Percentiles rank a stretch among this genome's conserved stretches.
Evolutionary conservation across 2,113 vertebrate species (phyloP).

Genomic region (Raphicerus campestris): DNA sequence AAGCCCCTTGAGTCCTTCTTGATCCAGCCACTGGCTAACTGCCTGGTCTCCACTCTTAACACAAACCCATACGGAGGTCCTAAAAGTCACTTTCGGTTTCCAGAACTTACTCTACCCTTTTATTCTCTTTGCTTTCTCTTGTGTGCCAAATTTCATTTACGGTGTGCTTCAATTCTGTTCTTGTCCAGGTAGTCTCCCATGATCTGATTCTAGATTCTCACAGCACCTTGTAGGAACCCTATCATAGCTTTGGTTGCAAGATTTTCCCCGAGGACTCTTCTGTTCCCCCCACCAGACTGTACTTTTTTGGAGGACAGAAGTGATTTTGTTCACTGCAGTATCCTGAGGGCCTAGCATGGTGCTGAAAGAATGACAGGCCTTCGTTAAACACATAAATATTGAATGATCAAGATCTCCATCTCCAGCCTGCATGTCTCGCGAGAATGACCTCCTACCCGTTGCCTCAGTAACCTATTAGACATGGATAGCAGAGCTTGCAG

Average conservation of each 20-base stretch:
- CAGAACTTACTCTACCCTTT: background rate
- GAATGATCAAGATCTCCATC: background rate
- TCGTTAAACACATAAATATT: background rate
- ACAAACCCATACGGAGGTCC: background rate
- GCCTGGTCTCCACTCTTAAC: background rate
- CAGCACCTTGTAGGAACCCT: background rate
- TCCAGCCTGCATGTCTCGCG: background rate
- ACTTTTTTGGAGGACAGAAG: background rate
- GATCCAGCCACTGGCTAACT: background rate
- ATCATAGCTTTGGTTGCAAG: background rate
- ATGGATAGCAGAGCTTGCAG: background rate
- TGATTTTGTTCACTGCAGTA: background rate
- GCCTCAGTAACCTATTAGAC: constrained; percentile 1
- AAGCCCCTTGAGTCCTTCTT: background rate
- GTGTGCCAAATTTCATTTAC: background rate
- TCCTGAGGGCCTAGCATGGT: background rate
- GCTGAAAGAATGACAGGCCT: background rate
- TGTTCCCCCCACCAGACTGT: background rate
- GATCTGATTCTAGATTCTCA: background rate
- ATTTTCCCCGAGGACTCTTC: background rate
- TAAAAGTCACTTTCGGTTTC: background rate
- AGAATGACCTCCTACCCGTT: background rate
- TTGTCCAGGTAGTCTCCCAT: background rate
- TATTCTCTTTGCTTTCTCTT: too few species aligned
- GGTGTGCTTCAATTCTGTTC: accelerated